Base-by-base conservation (phyloP, 1,140 invertebrate species). In the Drosophila ohnishii region DNA sequence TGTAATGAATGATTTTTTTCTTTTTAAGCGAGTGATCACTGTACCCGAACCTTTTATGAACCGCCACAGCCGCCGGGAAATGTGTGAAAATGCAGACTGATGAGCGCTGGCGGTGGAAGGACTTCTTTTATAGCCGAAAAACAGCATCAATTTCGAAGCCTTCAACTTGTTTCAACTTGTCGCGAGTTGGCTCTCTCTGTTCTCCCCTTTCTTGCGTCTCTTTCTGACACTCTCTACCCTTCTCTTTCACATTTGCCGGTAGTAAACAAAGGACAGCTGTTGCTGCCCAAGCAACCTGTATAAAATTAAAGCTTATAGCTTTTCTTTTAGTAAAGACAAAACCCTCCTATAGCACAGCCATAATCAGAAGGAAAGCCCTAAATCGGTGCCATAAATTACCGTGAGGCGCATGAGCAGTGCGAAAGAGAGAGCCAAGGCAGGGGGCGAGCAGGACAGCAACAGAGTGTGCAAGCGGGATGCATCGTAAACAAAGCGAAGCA, bases 401-500 rank as follows among this genome's bases (percentile, higher is more conserved):
- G 0, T 0, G 1, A 1, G 2, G 72, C 76, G 80, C 80, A 51
- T 79, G 80, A 35, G 48, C 57, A n/a, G 30, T 32, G 11, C 7
- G 51, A 22, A 51, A 53, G 75, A 75, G 66, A 51, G 51, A 25
- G 19, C 39, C 40, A 37, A 37, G 13, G 44, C 40, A 39, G 42
- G n/a, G 58, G 11, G 34, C 9, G 9, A 44, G 51, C 51, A 9
- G 48, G 51, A 42, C 9, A 11, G 51, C 35, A 35, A 14, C 8
- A 16, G 53, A 22, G 47, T 34, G 82, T 67, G 86, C 70, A 75
- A 90, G 63, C 76, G 88, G 66, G 86, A 90, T 81, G 77, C 72
- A 90, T 44, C 82, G 87, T 90, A 90, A 90, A 90, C 86, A 89
- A 90, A 82, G 48, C 73, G 76, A 78, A 64, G 67, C 69, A 39